Base-by-base conservation (phyloP, 2,888 invertebrate genomes). In the Chalcis sispes region DNA sequence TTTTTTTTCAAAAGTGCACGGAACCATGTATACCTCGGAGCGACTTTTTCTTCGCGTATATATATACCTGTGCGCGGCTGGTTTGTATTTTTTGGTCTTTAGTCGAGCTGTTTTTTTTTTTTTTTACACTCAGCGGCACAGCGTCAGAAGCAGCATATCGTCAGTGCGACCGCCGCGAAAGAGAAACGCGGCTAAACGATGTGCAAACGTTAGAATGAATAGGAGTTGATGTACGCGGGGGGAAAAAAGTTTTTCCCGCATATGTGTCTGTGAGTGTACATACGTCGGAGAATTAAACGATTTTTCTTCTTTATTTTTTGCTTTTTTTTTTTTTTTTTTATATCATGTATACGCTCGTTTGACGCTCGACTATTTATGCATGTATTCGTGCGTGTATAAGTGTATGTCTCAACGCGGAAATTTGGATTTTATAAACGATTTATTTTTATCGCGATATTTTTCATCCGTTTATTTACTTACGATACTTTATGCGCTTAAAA, bases 131-230 rank as follows among this genome's bases (percentile, higher is more conserved):
- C 8, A 8, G 42, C 42, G 42, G n/a, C n/a, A n/a, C n/a, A n/a
- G n/a, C n/a, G n/a, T n/a, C n/a, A 18, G 5, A 10, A 13, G 32
- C 10, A 10, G 25, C 36, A 36, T 13, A 52, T 52, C 42, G 20
- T 25, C 29, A 13, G 13, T 10, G 10, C 36, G 10, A 4, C 4
- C 36, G 10, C 36, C 4, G 25, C 36, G 29, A 29, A 32, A 18
- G 32, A 58, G 20, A 59, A 59, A 20, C 36, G 42, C 56, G 18
- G 40, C 56, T 72, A 76, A 76, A 76, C 62, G 72, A 72, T 72
- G 66, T 66, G 61, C 62, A 72, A 76, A 72, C 61, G 42, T 54
- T 42, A 50, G 46, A 18, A 56, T 72, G 72, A 72, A 72, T 75
- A 46, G 52, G 36, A 29, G n/a, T 1, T 32, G 46, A 23, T 27